phyloP scores from a whole-genome alignment of 2,797 vertebrate species.

The Zenarchopterus dispar region DNA sequence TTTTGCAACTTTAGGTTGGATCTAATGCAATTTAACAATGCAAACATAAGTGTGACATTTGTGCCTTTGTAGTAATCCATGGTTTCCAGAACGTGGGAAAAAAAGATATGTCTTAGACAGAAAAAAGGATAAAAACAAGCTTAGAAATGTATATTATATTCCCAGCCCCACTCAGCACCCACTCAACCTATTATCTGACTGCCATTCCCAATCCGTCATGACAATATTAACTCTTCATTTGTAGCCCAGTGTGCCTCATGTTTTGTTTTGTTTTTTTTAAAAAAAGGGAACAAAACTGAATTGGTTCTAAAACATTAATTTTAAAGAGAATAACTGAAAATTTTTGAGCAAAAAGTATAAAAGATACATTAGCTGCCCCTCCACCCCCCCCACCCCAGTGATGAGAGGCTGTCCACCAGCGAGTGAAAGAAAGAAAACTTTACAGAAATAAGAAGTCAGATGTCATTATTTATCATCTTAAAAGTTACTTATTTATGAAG shows the following conservation, averaged over 20 bases:
- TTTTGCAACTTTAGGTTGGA: background rate
- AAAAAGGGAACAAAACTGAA: slow-evolving; percentile 12
- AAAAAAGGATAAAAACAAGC: slow-evolving; percentile 32
- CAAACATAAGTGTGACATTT: background rate
- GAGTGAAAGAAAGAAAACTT: slow-evolving; percentile 66
- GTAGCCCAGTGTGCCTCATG: slow-evolving; percentile 20
- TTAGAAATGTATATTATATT: slow-evolving; percentile 9
- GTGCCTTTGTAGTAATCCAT: background rate
- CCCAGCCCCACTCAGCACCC: slow-evolving; percentile 41
- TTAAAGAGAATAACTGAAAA: slow-evolving; percentile 6
- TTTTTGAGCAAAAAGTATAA: background rate
- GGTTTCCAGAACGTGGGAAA: background rate
- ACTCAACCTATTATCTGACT: slow-evolving; percentile 34
- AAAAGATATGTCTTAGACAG: slow-evolving; percentile 11
- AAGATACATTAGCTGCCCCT: slow-evolving; percentile 25
- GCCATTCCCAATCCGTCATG: slow-evolving; percentile 10
- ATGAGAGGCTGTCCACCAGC: slow-evolving; percentile 35
- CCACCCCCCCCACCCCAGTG: no score
- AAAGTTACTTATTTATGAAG: slow-evolving; percentile 84
- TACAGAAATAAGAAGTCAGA: slow-evolving; percentile 73
- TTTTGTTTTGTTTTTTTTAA: slow-evolving; percentile 4
- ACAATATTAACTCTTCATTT: slow-evolving; percentile 12
- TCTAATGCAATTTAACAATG: background rate
- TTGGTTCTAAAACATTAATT: slow-evolving; percentile 10
- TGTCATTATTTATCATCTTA: slow-evolving; percentile 86